Base-by-base conservation (phyloP, 2,113 vertebrate species). In the Carollia perspicillata region DNA sequence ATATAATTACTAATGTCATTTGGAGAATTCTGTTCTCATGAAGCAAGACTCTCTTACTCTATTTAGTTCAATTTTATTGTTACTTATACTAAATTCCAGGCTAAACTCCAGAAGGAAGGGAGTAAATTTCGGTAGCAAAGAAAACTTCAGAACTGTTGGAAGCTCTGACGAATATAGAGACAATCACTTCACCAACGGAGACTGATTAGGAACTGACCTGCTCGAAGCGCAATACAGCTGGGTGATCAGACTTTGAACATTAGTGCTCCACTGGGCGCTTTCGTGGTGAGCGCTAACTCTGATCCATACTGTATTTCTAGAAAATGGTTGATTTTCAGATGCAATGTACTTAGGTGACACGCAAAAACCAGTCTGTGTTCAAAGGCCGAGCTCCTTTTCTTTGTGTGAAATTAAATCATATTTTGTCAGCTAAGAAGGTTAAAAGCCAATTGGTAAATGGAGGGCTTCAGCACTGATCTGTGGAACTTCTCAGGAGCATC, bases 381-480 rank as follows among this genome's bases (percentile, higher is more conserved):
- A 66, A 65, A 95, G 1, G 2, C 37, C 71, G 53, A 51, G 28
- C 68, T 96, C 51, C n/a, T 78, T 93, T 95, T 81, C 66, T 71
- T 65, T 44, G 26, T 33, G 3, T 69, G 72, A 35, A 71, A 93
- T 93, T 94, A 84, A 94, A 90, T 94, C 75, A 49, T 6, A 30
- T 33, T 93, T 74, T 78, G 77, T 95, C 74, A 65, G n/a, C 33
- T 33, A 53, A 33, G 81, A 89, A 95, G 63, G 78, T 95, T 74
- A 95, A 94, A 96, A 94, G 95, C 96, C 89, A 95, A 35, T 88
- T 93, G 93, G 77, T 23, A 85, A 93, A 89, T 89, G 75, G 42
- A 91, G 23, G 75, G 17, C 42, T 86, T 94, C 78, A 40, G 42
- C 75, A 77, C 60, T 16, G 23, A 69, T 79, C 88, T 94, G 69